These are phyloP conservation scores for Synanthedon vespiformis DNA, from an alignment of 2,888 invertebrate species.

Conservation along the genomic window DNA sequence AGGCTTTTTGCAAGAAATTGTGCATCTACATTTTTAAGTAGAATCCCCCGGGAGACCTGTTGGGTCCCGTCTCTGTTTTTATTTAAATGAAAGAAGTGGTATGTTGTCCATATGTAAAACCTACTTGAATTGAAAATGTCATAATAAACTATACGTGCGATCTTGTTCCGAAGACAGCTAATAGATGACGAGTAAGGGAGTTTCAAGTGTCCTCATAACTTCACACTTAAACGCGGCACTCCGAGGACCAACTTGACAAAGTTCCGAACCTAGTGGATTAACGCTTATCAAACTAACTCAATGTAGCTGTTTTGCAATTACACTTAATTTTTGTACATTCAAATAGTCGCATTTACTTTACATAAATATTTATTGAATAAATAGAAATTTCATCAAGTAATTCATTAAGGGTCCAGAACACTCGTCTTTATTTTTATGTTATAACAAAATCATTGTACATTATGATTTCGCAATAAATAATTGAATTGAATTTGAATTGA, in stretches of 20 bases:
- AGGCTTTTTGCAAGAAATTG: conserved; percentile 2
- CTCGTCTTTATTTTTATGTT: too few relatives aligned
- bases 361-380: too few relatives aligned
- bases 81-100: background rate
- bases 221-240: background rate
- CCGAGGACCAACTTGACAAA: background rate
- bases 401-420: too few relatives aligned
- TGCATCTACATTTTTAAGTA: background rate
- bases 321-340: background rate
- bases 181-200: background rate
- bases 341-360: too few relatives aligned
- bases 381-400: too few relatives aligned
- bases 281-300: background rate
- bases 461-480: too few relatives aligned
- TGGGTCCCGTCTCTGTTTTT: background rate
- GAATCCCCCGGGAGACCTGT: background rate
- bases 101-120: background rate
- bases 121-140: too few relatives aligned
- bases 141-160: background rate
- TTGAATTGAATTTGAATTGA: too few relatives aligned
- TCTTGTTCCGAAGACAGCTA: background rate
- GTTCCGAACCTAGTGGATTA: background rate
- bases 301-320: background rate
- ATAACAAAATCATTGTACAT: too few relatives aligned
- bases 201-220: background rate